phyloP scores from a whole-genome alignment of 2,797 vertebrate species.

The Calcarius lapponicus region DNA sequence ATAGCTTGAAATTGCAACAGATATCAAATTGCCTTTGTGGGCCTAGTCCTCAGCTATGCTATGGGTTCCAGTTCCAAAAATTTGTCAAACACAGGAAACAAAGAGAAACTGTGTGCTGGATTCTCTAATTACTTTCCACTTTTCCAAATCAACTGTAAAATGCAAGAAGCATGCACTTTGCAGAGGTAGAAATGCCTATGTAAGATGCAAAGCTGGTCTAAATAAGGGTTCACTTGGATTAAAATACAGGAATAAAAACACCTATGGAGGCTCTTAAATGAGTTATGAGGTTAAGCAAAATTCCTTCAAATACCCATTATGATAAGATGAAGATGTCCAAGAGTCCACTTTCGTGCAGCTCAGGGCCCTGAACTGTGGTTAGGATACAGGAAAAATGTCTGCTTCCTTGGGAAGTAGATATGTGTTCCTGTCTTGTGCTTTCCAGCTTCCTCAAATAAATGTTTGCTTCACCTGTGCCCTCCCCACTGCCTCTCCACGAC shows the following conservation, averaged over 20 bases:
- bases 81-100: background rate
- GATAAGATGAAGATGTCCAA: background rate
- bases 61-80: background rate
- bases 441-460: background rate
- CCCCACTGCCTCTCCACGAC: background rate
- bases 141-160: background rate
- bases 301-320: background rate
- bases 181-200: background rate
- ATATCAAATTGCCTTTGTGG: background rate
- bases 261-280: background rate
- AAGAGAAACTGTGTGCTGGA: background rate
- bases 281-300: background rate
- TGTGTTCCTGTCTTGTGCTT: background rate
- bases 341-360: background rate
- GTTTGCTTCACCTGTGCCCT: background rate
- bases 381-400: background rate
- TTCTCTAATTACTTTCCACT: background rate
- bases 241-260: background rate
- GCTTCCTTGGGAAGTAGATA: background rate
- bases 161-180: background rate
- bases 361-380: background rate
- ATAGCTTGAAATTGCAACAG: background rate
- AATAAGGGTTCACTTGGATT: background rate
- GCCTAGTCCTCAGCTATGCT: background rate
- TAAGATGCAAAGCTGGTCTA: background rate